These are phyloP conservation scores for Charaxes varanes DNA, from an alignment of 1,140 invertebrate species.

Conservation along the genomic window DNA sequence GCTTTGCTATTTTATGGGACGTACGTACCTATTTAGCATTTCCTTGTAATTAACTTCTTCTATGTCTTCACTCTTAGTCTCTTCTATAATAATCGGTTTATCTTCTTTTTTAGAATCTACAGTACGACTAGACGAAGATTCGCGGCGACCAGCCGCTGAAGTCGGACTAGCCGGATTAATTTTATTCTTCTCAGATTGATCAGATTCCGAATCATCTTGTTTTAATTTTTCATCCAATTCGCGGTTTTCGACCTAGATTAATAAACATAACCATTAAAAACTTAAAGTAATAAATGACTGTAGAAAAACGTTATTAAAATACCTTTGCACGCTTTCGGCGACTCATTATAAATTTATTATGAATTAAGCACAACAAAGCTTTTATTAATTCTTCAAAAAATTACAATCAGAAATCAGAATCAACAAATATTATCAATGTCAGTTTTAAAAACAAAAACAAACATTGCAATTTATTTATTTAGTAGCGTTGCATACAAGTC, in stretches of 20 bases:
- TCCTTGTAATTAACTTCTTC: conserved; percentile 73
- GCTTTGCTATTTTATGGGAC: no score
- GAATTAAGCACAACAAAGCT: not conserved
- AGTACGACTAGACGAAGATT: conserved; percentile 62
- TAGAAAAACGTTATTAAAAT: not conserved
- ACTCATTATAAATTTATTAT: conserved; percentile 74
- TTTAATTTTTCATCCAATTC: conserved; percentile 82
- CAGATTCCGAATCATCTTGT: conserved; percentile 79
- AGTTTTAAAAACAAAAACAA: not conserved
- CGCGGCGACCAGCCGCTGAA: conserved; percentile 57
- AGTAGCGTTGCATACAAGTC: no score
- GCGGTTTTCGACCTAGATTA: conserved; percentile 77
- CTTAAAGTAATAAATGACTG: conserved; percentile 7
- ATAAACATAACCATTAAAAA: conserved; percentile 49
- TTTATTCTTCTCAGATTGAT: conserved; percentile 79
- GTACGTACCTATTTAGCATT: conserved; percentile 72
- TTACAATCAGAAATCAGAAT: no score
- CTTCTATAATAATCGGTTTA: conserved; percentile 60
- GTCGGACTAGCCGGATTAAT: conserved; percentile 58
- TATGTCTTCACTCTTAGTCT: conserved; percentile 70
- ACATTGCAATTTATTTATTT: no score
- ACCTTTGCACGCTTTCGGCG: conserved; percentile 77
- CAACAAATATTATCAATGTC: not conserved
- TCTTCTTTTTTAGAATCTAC: conserved; percentile 72
- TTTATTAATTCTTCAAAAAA: not conserved